Base-by-base conservation (phyloP, 2,888 invertebrate species). In the Amphimallon solstitiale region DNA sequence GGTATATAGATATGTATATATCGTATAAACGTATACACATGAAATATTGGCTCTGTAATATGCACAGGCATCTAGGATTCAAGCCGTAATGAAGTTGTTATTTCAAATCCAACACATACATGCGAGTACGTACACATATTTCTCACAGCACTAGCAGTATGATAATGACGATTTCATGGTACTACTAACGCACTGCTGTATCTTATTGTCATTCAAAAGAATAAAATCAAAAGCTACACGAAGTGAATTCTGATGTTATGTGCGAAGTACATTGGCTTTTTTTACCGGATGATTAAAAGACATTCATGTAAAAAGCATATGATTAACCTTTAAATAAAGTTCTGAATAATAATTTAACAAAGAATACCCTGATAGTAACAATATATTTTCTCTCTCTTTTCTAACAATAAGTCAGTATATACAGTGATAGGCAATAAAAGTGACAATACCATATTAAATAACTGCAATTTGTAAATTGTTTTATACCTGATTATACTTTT, bases 201-300 rank as follows among this genome's bases (percentile, higher is more conserved):
- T 63, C 71, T 71, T 70, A 71, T 72, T 72, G 70, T 72, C 69
- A 72, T 72, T 71, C 72, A 71, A 60, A 67, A 70, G 68, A 71
- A 71, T 68, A 72, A 67, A 69, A 72, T 71, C 69, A 68, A 66
- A 63, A 66, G 63, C 35, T 70, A 68, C 72, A 69, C 63, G 71
- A 63, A 70, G 68, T 69, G 72, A 72, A 71, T 71, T 68, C 63
- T 69, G 69, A 63, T 59, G 51, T 21, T 37, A 21, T 6, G 12
- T 21, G 15, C 54, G 35, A 21, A 63, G 67, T 67, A 63, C 67
- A 61, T 67, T 67, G 67, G 56, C 63, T 67, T 67, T 37, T 59
- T 45, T 17, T 64, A 56, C 64, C 64, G 64, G 64, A 64, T 64
- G 64, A 54, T 54, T 64, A 64, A 64, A 64, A 45, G 54, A 54